These are phyloP conservation scores for Anisognathus igniventris DNA, from an alignment of 2,797 vertebrate species.

Conservation along the genomic window DNA sequence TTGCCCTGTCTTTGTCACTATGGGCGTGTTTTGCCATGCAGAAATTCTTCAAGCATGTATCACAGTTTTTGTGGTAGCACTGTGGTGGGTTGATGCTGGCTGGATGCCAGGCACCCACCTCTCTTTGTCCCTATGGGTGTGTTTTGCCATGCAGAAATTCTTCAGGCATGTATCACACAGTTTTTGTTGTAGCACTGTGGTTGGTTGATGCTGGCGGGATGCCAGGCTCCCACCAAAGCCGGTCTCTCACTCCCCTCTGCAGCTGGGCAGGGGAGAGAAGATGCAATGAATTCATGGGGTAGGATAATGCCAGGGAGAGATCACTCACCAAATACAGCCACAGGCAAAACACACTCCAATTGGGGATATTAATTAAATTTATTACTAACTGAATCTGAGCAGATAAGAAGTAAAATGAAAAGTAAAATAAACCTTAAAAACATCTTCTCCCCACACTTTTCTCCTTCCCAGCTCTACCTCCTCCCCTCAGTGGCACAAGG, in stretches of 20 bases:
- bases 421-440: background rate
- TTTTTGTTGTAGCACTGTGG: background rate
- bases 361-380: background rate
- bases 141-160: too few relatives aligned
- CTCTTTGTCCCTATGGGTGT: background rate
- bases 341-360: fast-evolving
- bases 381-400: background rate
- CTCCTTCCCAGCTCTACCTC: background rate
- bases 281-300: background rate
- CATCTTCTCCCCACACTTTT: background rate
- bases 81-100: background rate
- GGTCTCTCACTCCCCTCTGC: background rate
- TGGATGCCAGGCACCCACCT: fast-evolving
- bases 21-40: too few relatives aligned
- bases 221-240: background rate
- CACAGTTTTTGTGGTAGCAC: background rate
- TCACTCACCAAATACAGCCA: fast-evolving
- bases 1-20: background rate
- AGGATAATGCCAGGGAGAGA: background rate
- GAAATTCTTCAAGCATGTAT: background rate
- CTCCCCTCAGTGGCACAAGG: background rate
- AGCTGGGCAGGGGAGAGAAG: background rate
- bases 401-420: background rate
- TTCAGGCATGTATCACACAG: background rate
- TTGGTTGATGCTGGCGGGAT: fast-evolving